Conservation (phyloP, 2,888 invertebrate genomes). For the Lasius fuliginosus region DNA sequence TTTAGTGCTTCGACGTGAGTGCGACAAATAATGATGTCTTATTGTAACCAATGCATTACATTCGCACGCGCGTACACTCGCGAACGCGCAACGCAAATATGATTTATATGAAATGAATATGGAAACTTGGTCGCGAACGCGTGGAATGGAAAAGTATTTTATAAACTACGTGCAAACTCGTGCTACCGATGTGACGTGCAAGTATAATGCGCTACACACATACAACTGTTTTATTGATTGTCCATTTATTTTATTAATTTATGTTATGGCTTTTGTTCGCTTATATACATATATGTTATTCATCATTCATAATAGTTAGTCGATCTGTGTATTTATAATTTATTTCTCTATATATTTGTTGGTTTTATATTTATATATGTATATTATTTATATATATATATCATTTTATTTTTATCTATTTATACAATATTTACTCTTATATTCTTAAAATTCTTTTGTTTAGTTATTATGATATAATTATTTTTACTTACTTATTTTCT, state of each 20-base stretch:
- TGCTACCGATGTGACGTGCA: background rate
- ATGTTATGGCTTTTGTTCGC: background rate
- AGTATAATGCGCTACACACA: background rate
- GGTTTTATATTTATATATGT: background rate
- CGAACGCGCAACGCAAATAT: background rate
- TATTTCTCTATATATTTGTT: background rate
- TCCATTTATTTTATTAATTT: background rate
- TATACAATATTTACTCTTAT: background rate
- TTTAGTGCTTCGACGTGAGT: slow-evolving; percentile 55
- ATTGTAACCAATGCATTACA: slow-evolving; percentile 42
- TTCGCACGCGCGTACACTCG: background rate
- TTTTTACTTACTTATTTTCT: background rate
- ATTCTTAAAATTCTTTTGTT: background rate
- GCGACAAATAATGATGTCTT: slow-evolving; percentile 56
- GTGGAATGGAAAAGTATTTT: background rate
- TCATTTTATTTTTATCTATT: slow-evolving; percentile 14
- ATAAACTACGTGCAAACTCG: background rate
- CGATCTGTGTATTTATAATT: background rate
- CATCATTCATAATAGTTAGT: background rate
- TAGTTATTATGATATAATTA: background rate
- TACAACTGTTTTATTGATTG: background rate
- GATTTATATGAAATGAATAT: slow-evolving; percentile 39
- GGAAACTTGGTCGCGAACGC: slow-evolving; percentile 26
- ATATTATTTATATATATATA: background rate
- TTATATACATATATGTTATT: background rate